A percentile compares a stretch with the other conserved stretches of the same genome.
These are phyloP conservation scores for Limenitis camilla DNA, from an alignment of 2,888 invertebrate species.

Conservation along the genomic window DNA sequence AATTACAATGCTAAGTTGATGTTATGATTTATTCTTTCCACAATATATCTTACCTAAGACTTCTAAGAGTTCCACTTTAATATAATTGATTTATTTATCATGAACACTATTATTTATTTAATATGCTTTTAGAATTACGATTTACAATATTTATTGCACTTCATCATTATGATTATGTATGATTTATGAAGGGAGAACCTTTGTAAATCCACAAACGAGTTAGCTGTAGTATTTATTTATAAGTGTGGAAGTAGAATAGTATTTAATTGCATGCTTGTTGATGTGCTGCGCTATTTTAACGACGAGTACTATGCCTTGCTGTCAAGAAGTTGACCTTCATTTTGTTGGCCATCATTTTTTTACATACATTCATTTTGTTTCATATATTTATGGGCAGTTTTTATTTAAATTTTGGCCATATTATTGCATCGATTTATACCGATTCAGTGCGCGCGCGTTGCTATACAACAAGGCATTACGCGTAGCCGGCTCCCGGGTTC, in stretches of 20 bases:
- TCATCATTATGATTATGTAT: not conserved
- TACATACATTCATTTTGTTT: slow-evolving; percentile 75
- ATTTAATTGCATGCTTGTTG: slow-evolving; percentile 66
- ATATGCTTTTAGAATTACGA: not conserved
- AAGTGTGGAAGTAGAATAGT: slow-evolving; percentile 33
- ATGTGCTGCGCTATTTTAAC: slow-evolving; percentile 68
- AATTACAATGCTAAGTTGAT: no score
- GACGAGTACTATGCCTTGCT: slow-evolving; percentile 76
- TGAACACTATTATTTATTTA: not conserved
- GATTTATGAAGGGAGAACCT: slow-evolving; percentile 1
- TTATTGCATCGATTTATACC: slow-evolving; percentile 54
- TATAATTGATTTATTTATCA: slow-evolving; percentile 2
- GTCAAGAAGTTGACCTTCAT: slow-evolving; percentile 97
- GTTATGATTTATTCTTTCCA: not conserved
- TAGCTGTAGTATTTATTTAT: slow-evolving; percentile 3
- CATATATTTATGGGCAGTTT: slow-evolving; percentile 68
- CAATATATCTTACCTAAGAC: not conserved
- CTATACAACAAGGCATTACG: slow-evolving; percentile 66
- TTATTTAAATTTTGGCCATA: slow-evolving; percentile 66
- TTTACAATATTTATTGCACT: not conserved
- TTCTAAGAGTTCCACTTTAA: not conserved
- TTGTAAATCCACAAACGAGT: not conserved
- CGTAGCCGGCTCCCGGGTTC: slow-evolving; percentile 66
- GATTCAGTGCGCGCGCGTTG: slow-evolving; percentile 63
- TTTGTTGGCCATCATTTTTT: slow-evolving; percentile 89